Base-by-base conservation (phyloP, 2,113 vertebrate genomes). In the Hemichromis elongatus region DNA sequence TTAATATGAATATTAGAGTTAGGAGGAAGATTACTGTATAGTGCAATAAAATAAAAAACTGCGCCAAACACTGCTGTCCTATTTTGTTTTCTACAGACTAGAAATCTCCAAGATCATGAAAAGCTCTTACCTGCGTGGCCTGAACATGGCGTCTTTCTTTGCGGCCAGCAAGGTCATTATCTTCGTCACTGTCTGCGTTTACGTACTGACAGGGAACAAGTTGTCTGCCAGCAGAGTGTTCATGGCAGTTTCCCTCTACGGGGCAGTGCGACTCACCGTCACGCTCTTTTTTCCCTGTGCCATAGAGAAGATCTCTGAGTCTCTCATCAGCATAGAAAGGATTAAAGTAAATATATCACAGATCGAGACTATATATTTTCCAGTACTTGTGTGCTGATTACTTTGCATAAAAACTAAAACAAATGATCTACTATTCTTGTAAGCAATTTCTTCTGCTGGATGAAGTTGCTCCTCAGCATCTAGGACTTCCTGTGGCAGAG, bases 141-240 rank as follows among this genome's bases (percentile, higher is more conserved):
- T 99, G 91, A 99, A 99, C 93, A 96, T 99, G 96, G 98, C 97
- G 0, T 98, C 97, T 0, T 99, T 98, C 95, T 99, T 99, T 57
- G 93, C 97, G 68, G 97, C 97, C 55, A 97, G 96, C 96, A 99
- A 99, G 95, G 95, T 99, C 80, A 98, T 98, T 13, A 83, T 99
- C 84, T 99, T 98, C 78, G 93, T 98, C 94, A 99, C 98, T 5
- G 97, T 99, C 95, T 95, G 96, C 24, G 95, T 96, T 0, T 99
- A 97, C 0, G 97, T 98, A 1, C 95, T 99, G 3, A 95, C 96
- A 6, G 98, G 98, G 82, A 96, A 98, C 6, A 40, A 56, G 19
- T 95, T 99, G 91, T 96, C 97, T 4, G 97, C 98, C 1, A 98
- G 98, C 87, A 96, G 89, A 1, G 96, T 99, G 77, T 99, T 99